Evolutionary conservation across 2,888 invertebrate genomes (phyloP), one percentile per base, ranked within the genome.

Genomic region (Ichneumon xanthorius): DNA sequence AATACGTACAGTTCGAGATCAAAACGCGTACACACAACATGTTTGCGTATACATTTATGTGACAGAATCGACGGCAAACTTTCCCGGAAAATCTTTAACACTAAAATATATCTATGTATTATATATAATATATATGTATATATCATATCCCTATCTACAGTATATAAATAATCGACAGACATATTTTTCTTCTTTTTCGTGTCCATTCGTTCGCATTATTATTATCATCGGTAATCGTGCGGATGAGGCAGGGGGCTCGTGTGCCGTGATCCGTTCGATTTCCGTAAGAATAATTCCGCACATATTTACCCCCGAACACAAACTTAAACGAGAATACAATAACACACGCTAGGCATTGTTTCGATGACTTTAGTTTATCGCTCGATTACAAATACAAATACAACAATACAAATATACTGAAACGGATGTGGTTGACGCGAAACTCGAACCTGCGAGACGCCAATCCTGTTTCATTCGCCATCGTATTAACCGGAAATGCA

Each of bases 161-260:
- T 58, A 22, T 58, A 58, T 26, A 22, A 26, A 58, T 63, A 37
- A 26, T 58, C 26, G 19, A 19, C 11, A 58, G 14, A 14, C 9
- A 67, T n/a, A 40, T 30, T 22, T 22, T 19, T 14, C 45, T 40
- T 81, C 22, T 77, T 67, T 75, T 3, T 45, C 40, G 30, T 40
- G 45, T 75, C 40, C 48, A 65, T 68, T 78, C 76, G 22, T 75
- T 4, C 33, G 58, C 40, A 79, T 72, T 70, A 82, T 72, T 70
- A 82, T 84, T 83, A 37, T 75, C 48, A n/a, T 80, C 53, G 26
- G 45, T 58, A 82, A 82, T 86, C 72, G 63, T 71, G 79, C 86
- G 87, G 84, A 88, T 87, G 70, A 85, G 88, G 86, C 88, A 87
- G 88, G 89, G 78, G 90, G 89, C 91, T 90, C 89, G 81, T 87